These are phyloP conservation scores for Paraescarpia echinospica DNA, from an alignment of 1,140 invertebrate genomes.

Conservation along the genomic window DNA sequence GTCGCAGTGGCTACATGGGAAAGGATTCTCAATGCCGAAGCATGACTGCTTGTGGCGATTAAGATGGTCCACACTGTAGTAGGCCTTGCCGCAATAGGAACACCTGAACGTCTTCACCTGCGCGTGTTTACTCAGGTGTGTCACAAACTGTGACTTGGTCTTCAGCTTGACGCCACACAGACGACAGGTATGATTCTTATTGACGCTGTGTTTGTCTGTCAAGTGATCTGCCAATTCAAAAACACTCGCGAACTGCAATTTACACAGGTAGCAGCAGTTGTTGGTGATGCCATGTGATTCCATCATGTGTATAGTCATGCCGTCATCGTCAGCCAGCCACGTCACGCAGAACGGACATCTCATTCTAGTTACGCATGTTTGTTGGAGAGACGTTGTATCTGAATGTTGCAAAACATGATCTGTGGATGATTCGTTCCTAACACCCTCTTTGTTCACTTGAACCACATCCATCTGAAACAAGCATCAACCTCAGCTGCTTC, in stretches of 20 bases:
- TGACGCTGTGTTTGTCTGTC: not conserved
- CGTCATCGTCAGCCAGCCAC: not conserved
- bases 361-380: not conserved
- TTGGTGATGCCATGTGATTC: not conserved
- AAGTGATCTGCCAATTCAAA: not conserved
- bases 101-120: not conserved
- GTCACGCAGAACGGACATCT: not conserved
- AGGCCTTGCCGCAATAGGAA: not conserved
- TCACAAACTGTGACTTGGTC: not conserved
- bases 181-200: not conserved
- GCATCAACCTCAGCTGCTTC: not conserved
- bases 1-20: not conserved
- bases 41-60: not conserved
- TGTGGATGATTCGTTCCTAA: not conserved
- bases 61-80: not conserved
- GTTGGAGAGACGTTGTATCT: not conserved
- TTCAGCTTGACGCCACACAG: not conserved
- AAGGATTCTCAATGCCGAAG: not conserved
- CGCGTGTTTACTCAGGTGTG: not conserved
- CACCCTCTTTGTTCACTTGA: not conserved
- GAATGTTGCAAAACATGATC: not conserved
- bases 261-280: not conserved
- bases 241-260: not conserved
- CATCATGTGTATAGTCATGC: not conserved
- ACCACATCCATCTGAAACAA: not conserved